A percentile compares a stretch with the other conserved stretches of the same genome.
Evolutionary conservation across 2,113 vertebrate genomes (phyloP).

Genomic region (Elephas maximus): DNA sequence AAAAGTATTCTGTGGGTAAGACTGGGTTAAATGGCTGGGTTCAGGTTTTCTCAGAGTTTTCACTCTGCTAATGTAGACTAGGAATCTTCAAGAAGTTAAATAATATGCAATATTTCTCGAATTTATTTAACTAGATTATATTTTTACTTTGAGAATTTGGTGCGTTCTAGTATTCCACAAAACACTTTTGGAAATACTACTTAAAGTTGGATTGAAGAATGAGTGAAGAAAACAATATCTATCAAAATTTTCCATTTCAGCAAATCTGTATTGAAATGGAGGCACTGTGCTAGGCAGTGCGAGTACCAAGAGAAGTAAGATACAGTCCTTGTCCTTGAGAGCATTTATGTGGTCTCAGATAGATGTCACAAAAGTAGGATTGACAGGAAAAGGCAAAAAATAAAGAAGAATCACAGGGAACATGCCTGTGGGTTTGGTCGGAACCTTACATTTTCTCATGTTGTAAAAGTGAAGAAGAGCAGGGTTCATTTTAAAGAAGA

Average conservation of each 20-base stretch:
- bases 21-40: not conserved
- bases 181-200: not conserved
- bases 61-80: not conserved
- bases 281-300: not conserved
- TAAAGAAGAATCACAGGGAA: not conserved
- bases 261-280: not conserved
- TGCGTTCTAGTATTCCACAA: not conserved
- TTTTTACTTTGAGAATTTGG: not conserved
- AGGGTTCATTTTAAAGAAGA: not conserved
- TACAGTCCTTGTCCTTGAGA: not conserved
- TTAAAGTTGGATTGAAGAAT: not conserved
- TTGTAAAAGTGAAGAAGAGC: not conserved
- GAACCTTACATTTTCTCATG: not conserved
- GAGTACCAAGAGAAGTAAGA: not conserved
- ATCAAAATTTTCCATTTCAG: not conserved
- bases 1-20: not conserved
- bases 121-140: not conserved
- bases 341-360: not conserved
- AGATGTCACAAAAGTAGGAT: not conserved
- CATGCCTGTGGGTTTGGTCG: not conserved
- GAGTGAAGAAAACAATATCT: not conserved
- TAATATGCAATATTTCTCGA: not conserved
- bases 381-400: not conserved
- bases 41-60: not conserved
- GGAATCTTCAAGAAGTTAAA: not conserved